Evolutionary conservation across 35 echinoderm and acorn worm species (phyloP).

Genomic region (Holothuria glaberrima): DNA sequence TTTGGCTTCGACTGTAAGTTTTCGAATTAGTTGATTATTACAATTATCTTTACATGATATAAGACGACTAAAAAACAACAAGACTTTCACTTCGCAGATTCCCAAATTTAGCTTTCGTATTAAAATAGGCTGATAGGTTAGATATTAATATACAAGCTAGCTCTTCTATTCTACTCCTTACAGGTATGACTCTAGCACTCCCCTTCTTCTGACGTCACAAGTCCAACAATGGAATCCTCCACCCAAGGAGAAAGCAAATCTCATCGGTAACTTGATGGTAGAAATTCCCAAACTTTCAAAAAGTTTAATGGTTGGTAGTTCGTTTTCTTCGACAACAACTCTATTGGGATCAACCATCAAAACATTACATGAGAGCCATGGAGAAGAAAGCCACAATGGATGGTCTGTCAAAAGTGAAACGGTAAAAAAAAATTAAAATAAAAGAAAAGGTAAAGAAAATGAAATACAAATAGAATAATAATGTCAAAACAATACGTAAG

Average conservation of each 20-base stretch:
- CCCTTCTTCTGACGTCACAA: conserved; percentile 27
- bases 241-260: conserved; percentile 38
- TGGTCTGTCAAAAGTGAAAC: conserved; percentile 27
- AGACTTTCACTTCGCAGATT: too few species aligned
- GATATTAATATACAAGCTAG: too few species aligned
- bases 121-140: too few species aligned
- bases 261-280: conserved; percentile 16
- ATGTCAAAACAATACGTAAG: too few species aligned
- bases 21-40: too few species aligned
- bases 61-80: too few species aligned
- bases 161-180: conserved; percentile 31
- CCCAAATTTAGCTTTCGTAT: too few species aligned
- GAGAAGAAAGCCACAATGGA: neutral
- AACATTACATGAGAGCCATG: conserved; percentile 15
- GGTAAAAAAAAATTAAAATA: too few species aligned
- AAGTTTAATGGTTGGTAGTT: neutral
- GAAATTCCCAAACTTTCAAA: conserved; percentile 11
- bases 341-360: conserved; percentile 1
- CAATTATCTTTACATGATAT: too few species aligned
- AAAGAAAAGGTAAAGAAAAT: too few species aligned
- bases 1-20: too few species aligned
- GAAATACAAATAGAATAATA: too few species aligned
- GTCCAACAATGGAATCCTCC: conserved; percentile 61
- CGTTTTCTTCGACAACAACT: conserved; percentile 1
- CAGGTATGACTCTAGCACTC: conserved; percentile 31